phyloP scores from a whole-genome alignment of 2,113 vertebrate species.

The Alosa alosa region DNA sequence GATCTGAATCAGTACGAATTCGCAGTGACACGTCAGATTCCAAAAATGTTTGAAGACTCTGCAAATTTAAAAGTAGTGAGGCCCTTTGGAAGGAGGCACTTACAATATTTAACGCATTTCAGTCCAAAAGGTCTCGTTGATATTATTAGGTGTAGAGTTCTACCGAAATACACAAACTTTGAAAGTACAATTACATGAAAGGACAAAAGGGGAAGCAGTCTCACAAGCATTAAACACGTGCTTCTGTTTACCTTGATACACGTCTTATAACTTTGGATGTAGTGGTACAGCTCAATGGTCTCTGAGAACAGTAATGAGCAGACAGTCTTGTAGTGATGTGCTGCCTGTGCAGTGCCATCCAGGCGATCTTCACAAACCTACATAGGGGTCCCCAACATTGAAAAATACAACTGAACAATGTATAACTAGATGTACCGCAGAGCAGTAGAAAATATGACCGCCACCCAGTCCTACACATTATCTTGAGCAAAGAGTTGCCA shows the following conservation, averaged over 20 bases:
- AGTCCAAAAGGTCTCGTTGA: background rate
- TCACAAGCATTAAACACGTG: background rate
- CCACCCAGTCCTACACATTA: too few relatives aligned
- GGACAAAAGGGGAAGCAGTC: too few relatives aligned
- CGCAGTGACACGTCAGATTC: constrained; percentile 33
- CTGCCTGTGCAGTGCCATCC: constrained; percentile 57
- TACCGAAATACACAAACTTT: background rate
- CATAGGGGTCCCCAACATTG: background rate
- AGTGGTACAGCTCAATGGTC: constrained; percentile 62
- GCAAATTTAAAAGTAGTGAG: background rate
- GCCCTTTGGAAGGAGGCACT: too few relatives aligned
- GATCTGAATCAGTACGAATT: constrained; percentile 12
- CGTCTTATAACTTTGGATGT: background rate
- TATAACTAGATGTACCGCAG: too few relatives aligned
- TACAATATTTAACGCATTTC: too few relatives aligned
- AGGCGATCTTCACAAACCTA: constrained; percentile 67
- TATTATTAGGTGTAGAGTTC: background rate
- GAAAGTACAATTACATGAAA: background rate
- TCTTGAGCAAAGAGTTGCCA: too few relatives aligned
- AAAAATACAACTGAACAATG: background rate
- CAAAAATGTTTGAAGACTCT: constrained; percentile 49
- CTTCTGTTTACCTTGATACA: background rate
- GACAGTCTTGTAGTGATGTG: constrained; percentile 59
- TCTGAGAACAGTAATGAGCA: constrained; percentile 64
- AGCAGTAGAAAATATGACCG: too few relatives aligned